Evolutionary conservation across 2,888 invertebrate genomes (phyloP).

Genomic region (Acronicta alni): DNA sequence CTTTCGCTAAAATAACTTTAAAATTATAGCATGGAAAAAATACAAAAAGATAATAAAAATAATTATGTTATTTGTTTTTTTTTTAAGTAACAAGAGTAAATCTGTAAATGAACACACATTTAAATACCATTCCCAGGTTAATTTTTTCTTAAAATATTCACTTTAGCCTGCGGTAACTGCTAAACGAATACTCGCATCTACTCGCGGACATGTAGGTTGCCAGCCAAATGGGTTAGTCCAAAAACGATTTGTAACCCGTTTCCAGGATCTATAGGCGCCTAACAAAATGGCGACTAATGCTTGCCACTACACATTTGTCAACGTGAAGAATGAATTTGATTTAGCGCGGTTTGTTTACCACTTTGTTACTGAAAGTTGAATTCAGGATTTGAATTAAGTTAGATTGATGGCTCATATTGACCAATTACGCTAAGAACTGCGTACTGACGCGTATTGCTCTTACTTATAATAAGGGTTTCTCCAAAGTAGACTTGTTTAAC

Average conservation of each 20-base stretch:
- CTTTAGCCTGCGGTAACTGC: conserved; percentile 14
- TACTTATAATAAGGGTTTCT: too few relatives aligned
- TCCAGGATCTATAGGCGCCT: conserved; percentile 15
- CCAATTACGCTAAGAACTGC: too few relatives aligned
- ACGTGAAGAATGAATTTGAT: conserved; percentile 37
- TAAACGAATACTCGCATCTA: conserved; percentile 24
- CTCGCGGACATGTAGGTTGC: conserved; percentile 24
- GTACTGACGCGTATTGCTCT: too few relatives aligned
- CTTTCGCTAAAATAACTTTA: too few relatives aligned
- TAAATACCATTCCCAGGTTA: conserved; percentile 4
- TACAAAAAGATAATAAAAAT: too few relatives aligned
- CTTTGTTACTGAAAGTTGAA: background rate
- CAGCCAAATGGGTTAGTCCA: conserved; percentile 32
- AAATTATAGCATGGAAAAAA: too few relatives aligned
- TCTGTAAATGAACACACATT: background rate
- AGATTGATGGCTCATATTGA: background rate
- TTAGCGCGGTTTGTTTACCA: conserved; percentile 3
- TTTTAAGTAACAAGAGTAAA: background rate
- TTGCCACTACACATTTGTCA: conserved; percentile 33
- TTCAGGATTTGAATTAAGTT: background rate
- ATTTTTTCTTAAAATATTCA: conserved; percentile 12
- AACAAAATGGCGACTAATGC: conserved; percentile 32
- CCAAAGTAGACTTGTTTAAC: too few relatives aligned
- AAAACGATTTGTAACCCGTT: conserved; percentile 52
- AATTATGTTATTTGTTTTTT: too few relatives aligned